Conservation (phyloP, 2,113 vertebrate species). For the Mirounga angustirostris region DNA sequence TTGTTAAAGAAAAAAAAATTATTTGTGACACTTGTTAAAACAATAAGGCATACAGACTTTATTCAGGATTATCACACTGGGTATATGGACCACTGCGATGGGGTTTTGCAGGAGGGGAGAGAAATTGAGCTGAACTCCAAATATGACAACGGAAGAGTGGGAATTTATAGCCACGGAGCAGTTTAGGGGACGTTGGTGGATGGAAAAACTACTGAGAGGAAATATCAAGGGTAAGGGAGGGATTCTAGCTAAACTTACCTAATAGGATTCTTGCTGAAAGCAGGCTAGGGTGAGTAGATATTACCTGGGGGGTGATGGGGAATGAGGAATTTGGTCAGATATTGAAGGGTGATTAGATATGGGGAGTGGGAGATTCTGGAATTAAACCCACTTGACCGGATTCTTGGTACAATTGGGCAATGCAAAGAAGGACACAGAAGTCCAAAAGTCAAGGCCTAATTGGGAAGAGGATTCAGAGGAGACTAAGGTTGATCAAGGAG, state of each 20-base stretch:
- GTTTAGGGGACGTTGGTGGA: neutral
- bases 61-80: neutral
- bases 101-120: neutral
- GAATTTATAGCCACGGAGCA: neutral
- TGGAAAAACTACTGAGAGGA: neutral
- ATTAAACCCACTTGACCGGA: neutral
- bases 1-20: neutral
- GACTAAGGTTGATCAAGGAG: neutral
- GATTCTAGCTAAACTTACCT: neutral
- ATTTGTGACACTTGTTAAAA: neutral
- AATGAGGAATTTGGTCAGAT: neutral
- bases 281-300: neutral
- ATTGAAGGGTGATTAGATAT: neutral
- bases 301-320: neutral
- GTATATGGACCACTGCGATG: neutral
- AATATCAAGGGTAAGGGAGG: neutral
- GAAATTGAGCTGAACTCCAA: neutral
- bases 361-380: neutral
- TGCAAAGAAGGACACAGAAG: neutral
- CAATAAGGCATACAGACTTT: neutral
- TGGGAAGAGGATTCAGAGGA: neutral
- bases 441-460: neutral
- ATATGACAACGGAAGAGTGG: neutral
- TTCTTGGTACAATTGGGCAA: neutral
- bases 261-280: neutral